Conservation (phyloP, 2,113 vertebrate species). For the Podarcis cretensis region DNA sequence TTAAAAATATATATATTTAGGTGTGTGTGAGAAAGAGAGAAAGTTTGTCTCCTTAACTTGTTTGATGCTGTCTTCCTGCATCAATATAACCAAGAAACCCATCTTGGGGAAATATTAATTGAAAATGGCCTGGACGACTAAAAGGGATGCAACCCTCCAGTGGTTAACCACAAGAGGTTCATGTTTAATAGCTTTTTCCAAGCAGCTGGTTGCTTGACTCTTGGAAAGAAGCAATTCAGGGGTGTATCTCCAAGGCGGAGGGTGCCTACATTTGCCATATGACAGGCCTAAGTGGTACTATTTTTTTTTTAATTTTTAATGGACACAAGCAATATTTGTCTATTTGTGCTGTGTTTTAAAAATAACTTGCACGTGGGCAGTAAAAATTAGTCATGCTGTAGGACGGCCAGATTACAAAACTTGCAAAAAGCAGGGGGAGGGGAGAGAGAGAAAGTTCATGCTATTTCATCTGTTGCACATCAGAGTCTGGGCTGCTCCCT, state of each 20-base stretch:
- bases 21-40: too few species aligned
- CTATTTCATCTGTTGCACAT: background rate
- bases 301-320: background rate
- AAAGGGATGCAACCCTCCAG: background rate
- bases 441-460: too few species aligned
- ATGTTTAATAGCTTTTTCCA: background rate
- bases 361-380: background rate
- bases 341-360: background rate
- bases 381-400: background rate
- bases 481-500: too few species aligned
- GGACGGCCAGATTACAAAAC: background rate
- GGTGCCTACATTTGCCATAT: background rate
- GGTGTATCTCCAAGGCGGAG: too few species aligned
- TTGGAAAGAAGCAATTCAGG: background rate
- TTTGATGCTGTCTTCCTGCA: background rate
- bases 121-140: background rate
- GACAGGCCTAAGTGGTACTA: background rate
- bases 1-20: background rate
- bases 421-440: too few species aligned
- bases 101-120: background rate
- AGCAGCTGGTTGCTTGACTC: background rate
- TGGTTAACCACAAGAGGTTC: background rate
- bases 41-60: background rate
- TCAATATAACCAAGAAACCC: background rate
- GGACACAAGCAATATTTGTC: slow-evolving; percentile 8